Conservation (phyloP, 1,140 invertebrate genomes). For the Aphaenogaster rudis region DNA sequence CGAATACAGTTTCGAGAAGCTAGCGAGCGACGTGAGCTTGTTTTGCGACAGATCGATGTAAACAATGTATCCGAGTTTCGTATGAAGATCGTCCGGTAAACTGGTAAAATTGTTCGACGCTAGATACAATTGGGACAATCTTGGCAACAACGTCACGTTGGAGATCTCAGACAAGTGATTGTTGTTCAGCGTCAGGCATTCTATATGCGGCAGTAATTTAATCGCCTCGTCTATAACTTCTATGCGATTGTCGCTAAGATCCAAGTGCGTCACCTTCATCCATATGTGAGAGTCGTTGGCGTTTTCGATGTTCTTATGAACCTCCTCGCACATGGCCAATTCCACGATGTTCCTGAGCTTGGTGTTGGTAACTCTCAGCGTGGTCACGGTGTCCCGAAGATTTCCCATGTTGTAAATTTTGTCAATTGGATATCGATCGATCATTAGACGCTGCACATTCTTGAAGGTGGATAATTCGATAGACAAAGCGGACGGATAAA, state of each 20-base stretch:
- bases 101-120: slow-evolving; percentile 91
- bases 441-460: slow-evolving; percentile 89
- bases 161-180: slow-evolving; percentile 92
- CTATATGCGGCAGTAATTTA: slow-evolving; percentile 92
- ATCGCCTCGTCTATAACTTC: slow-evolving; percentile 93
- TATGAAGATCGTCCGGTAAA: slow-evolving; percentile 92
- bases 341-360: slow-evolving; percentile 89
- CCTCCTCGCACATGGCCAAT: slow-evolving; percentile 92
- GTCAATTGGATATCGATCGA: slow-evolving; percentile 89
- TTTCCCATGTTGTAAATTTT: slow-evolving; percentile 91
- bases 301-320: slow-evolving; percentile 88
- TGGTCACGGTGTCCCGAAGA: slow-evolving; percentile 90
- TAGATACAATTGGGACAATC: slow-evolving; percentile 92
- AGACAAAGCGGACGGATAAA: slow-evolving; percentile 92
- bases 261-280: slow-evolving; percentile 87
- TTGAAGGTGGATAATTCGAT: slow-evolving; percentile 95
- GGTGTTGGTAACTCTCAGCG: slow-evolving; percentile 89
- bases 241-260: slow-evolving; percentile 94
- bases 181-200: slow-evolving; percentile 91
- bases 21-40: slow-evolving; percentile 91
- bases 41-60: slow-evolving; percentile 96
- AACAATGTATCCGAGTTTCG: slow-evolving; percentile 95
- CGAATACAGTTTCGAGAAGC: slow-evolving; percentile 94
- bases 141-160: slow-evolving; percentile 92
- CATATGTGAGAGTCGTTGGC: slow-evolving; percentile 86